A percentile compares a stretch with the other conserved stretches of the same genome.
Conservation (phyloP, 2,888 invertebrate species). For the Ochropacha duplaris region DNA sequence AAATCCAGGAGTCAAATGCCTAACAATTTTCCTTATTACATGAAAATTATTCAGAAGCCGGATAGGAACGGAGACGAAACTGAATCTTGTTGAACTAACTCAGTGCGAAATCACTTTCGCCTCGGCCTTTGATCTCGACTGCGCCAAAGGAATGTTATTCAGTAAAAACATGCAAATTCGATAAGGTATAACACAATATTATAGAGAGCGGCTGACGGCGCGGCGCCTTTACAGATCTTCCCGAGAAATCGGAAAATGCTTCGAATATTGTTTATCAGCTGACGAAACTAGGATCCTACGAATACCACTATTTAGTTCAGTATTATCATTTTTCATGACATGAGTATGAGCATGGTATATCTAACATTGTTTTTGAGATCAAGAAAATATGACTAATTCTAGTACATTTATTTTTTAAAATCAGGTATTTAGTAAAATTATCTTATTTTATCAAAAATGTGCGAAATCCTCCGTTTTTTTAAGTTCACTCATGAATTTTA, state of each 20-base stretch:
- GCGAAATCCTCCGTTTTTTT: too few species aligned
- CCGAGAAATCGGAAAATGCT: conserved; percentile 46
- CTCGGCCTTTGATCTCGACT: conserved; percentile 78
- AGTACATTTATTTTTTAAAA: too few species aligned
- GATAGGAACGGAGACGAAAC: conserved; percentile 66
- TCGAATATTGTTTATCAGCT: conserved; percentile 59
- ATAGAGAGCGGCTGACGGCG: conserved; percentile 62
- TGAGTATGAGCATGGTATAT: background rate
- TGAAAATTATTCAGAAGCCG: conserved; percentile 78
- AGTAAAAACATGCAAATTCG: conserved; percentile 84
- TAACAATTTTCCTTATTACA: conserved; percentile 79
- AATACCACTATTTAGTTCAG: background rate
- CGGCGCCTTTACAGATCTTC: conserved; percentile 49
- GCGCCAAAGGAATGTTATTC: conserved; percentile 82
- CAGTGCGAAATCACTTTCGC: conserved; percentile 82
- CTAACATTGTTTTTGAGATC: background rate
- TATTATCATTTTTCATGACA: background rate
- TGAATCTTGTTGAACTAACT: conserved; percentile 81
- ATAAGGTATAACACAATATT: conserved; percentile 83
- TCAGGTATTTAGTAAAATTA: too few species aligned
- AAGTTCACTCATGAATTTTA: background rate
- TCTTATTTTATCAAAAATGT: too few species aligned
- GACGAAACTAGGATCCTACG: conserved; percentile 11
- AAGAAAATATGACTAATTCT: background rate
- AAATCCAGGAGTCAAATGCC: conserved; percentile 64